phyloP scores from a whole-genome alignment of 2,113 vertebrate species.

The Pseudonaja textilis region DNA sequence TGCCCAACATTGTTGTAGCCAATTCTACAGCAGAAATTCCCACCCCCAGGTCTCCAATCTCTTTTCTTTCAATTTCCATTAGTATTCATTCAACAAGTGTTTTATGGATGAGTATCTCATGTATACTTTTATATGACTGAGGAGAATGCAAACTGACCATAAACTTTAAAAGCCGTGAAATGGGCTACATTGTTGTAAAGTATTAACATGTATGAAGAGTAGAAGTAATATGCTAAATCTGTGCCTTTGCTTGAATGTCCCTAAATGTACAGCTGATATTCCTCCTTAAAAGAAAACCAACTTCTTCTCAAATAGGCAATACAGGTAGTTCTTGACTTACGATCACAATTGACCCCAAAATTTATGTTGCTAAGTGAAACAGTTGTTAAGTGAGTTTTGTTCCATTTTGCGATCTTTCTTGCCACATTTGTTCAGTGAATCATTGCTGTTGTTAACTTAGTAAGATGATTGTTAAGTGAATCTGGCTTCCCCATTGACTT shows the following conservation, averaged over 20 bases:
- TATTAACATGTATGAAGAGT: not conserved
- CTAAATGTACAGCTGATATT: not conserved
- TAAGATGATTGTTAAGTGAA: no score
- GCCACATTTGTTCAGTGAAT: no score
- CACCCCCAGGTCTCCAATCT: not conserved
- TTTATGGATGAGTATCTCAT: not conserved
- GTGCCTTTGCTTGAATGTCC: not conserved
- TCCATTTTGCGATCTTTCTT: no score
- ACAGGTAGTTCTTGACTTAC: no score
- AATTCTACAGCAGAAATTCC: not conserved
- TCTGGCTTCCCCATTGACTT: no score
- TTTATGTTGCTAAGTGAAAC: no score
- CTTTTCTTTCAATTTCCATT: not conserved
- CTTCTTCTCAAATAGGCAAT: not conserved
- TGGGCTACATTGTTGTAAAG: not conserved
- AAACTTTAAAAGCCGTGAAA: not conserved
- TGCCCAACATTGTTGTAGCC: not conserved
- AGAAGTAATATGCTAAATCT: not conserved
- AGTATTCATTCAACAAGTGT: not conserved
- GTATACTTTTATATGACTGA: not conserved
- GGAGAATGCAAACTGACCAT: not conserved
- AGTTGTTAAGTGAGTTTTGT: no score
- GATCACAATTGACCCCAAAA: no score
- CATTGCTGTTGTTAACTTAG: no score
- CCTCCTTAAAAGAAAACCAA: not conserved